Evolutionary conservation across 1,140 invertebrate species (phyloP).

Genomic region (Drosophila ananassae): DNA sequence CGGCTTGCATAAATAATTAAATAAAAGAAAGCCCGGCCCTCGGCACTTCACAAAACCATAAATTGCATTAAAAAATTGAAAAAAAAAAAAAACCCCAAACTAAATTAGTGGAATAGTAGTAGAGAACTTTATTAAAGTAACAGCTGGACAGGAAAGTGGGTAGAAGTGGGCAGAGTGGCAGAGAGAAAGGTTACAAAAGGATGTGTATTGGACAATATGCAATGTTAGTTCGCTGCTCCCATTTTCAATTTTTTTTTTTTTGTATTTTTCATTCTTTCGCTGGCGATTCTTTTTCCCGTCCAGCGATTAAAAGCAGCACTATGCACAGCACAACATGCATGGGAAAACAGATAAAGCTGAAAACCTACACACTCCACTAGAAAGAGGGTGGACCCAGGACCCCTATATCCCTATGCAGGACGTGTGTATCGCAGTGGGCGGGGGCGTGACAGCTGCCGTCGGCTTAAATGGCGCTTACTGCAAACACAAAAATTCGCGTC

Average conservation of each 20-base stretch:
- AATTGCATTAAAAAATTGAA: background rate
- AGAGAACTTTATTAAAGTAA: conserved; percentile 7
- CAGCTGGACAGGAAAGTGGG: background rate
- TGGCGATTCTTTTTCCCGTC: conserved; percentile 23
- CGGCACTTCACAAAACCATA: background rate
- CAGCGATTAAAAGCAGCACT: conserved; percentile 57
- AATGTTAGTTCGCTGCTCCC: conserved; percentile 29
- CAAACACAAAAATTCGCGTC: conserved; percentile 46
- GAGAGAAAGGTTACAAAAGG: conserved; percentile 19
- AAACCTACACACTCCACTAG: conserved; percentile 17
- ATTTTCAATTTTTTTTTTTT: conserved; percentile 13
- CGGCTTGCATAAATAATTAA: background rate
- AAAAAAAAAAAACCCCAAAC: conserved; percentile 2
- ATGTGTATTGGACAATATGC: conserved; percentile 43
- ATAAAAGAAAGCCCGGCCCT: background rate
- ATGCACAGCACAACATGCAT: conserved; percentile 26
- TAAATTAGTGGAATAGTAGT: background rate
- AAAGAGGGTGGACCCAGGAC: background rate
- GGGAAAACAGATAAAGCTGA: conserved; percentile 37
- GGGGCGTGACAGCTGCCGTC: conserved; percentile 50
- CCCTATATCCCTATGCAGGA: too few species aligned
- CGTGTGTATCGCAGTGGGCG: background rate
- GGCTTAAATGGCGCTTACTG: conserved; percentile 62
- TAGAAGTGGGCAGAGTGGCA: background rate
- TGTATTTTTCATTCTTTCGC: background rate